Evolutionary conservation across 2,888 invertebrate genomes (phyloP).

Genomic region (Punctoribates punctum): DNA sequence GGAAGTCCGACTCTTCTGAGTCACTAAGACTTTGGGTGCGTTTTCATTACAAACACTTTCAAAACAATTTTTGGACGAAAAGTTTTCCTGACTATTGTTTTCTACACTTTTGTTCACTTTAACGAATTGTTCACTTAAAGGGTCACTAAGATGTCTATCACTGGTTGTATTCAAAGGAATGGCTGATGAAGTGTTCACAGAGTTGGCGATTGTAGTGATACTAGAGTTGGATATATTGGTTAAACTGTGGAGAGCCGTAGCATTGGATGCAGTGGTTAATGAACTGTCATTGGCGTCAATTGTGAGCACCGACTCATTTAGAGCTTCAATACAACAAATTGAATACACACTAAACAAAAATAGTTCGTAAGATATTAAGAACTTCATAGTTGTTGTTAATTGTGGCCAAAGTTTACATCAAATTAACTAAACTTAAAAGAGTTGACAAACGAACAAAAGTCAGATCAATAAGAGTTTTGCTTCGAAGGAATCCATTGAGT

Average conservation of each 20-base stretch:
- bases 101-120: not conserved
- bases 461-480: not conserved
- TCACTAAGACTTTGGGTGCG: constrained; percentile 51
- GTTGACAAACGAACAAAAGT: constrained; percentile 1
- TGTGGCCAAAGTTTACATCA: not conserved
- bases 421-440: not conserved
- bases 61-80: constrained; percentile 3
- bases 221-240: not conserved
- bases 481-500: constrained; percentile 7
- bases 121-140: not conserved
- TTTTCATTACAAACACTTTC: constrained; percentile 43
- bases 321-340: not conserved
- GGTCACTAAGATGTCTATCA: not conserved
- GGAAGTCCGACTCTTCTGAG: constrained; percentile 49
- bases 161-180: not conserved
- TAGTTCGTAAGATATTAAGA: not conserved
- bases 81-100: constrained; percentile 5
- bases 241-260: constrained; percentile 5
- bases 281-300: not conserved
- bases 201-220: not conserved
- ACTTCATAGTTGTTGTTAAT: constrained; percentile 2
- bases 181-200: not conserved
- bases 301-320: constrained; percentile 9
- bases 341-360: constrained; percentile 9
- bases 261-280: not conserved